Evolutionary conservation across 2,797 vertebrate species (phyloP), one percentile per base, ranked within the genome.

Genomic region (Galago senegalensis): DNA sequence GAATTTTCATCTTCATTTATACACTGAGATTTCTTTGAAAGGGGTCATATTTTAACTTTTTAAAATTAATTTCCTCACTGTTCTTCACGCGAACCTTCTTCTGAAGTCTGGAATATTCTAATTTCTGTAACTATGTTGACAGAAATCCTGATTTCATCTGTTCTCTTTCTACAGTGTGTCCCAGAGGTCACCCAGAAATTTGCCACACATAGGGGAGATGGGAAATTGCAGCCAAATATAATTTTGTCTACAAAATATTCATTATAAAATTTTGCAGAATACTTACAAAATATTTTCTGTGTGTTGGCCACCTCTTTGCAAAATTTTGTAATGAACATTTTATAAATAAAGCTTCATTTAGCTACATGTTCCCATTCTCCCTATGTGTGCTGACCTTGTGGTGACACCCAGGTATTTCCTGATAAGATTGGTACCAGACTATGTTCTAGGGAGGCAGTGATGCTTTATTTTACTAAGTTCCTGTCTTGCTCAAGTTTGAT

Each of bases 81-180:
- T 46, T 12, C 21, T 20, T 77, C 53, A 70, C 0, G 0, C 16
- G 61, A 63, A 13, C 5, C 17, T 58, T 79, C 20, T 23, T 40
- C 17, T 56, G 17, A 60, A 56, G 5, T 17, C 46, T 56, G 27
- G 18, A 70, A 56, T 1, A 7, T 83, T 83, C 31, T 20, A 63
- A 17, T 16, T 70, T 77, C 37, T 11, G 23, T 37, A 76, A 18
- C n/a, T 56, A 21, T 37, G 80, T 53, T n/a, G 60, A 87, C 72
- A 34, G 20, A 43, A 60, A 61, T 63, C n/a, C 1, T 86, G 25
- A n/a, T 70, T 53, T 76, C 20, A 23, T 21, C 29, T 16, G 10
- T 61, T 76, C 13, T 37, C 67, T 49, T 37, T 27, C 0, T n/a
- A 80, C 3, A 53, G 49, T 14, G 14, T 53, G 4, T 53, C 49